Conservation (phyloP, 2,113 vertebrate species). For the Chunga burmeisteri region DNA sequence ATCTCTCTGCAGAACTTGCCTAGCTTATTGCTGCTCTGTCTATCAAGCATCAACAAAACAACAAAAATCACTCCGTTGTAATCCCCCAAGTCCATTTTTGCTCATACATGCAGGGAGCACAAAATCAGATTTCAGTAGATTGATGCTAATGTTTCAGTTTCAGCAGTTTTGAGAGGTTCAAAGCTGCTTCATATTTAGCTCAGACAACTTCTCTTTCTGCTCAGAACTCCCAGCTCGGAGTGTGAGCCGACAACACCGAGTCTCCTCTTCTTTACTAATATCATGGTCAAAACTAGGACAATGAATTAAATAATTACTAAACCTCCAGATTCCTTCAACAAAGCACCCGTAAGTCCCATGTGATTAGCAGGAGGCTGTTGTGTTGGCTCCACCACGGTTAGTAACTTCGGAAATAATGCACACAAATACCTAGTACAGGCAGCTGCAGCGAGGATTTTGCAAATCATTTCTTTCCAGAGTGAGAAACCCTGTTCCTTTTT, state of each 20-base stretch:
- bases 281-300: too few species aligned
- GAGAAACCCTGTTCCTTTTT: background rate
- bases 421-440: background rate
- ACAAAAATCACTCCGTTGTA: background rate
- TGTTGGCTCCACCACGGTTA: background rate
- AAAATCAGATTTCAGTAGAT: background rate
- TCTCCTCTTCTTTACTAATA: background rate
- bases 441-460: background rate
- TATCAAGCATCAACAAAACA: background rate
- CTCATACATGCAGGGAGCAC: background rate
- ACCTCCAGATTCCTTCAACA: background rate
- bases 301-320: background rate
- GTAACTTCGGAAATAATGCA: background rate
- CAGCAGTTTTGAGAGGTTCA: background rate
- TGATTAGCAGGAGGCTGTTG: background rate
- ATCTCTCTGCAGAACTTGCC: background rate
- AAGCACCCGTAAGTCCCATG: accelerated
- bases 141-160: background rate
- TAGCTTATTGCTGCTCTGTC: background rate
- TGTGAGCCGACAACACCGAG: background rate
- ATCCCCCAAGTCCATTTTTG: too few species aligned
- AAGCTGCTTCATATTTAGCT: background rate
- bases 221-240: background rate
- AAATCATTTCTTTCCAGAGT: background rate
- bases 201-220: background rate